Conservation (phyloP, 2,113 vertebrate genomes). For the Lamprologus sp. region DNA sequence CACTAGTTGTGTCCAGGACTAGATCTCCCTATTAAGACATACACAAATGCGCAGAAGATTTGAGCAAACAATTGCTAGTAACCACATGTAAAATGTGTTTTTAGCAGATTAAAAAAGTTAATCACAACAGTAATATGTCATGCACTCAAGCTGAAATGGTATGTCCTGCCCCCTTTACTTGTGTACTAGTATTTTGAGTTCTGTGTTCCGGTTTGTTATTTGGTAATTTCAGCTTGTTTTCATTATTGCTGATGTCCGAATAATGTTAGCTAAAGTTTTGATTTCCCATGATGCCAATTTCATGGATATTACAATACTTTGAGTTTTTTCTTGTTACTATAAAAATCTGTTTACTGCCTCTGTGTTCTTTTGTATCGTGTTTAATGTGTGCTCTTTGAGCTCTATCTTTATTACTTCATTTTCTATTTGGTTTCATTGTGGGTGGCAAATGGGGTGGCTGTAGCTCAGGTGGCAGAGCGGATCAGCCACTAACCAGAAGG, state of each 20-base stretch:
- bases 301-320: neutral
- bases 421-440: neutral
- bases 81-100: neutral
- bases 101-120: neutral
- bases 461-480: neutral
- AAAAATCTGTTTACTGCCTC: neutral
- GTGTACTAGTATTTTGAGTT: neutral
- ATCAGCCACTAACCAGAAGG: neutral
- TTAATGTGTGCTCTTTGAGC: neutral
- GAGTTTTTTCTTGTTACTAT: neutral
- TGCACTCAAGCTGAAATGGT: neutral
- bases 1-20: neutral
- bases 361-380: neutral
- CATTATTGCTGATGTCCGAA: neutral
- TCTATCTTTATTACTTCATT: neutral
- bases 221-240: neutral
- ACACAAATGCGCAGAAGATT: neutral
- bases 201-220: neutral
- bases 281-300: neutral
- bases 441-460: neutral
- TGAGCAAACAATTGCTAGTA: neutral
- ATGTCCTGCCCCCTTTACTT: neutral
- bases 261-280: neutral
- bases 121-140: neutral
- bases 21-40: neutral